Evolutionary conservation across 1,140 invertebrate species (phyloP), one percentile per base, ranked within the genome.

Genomic region (Tetraneura akinire): DNA sequence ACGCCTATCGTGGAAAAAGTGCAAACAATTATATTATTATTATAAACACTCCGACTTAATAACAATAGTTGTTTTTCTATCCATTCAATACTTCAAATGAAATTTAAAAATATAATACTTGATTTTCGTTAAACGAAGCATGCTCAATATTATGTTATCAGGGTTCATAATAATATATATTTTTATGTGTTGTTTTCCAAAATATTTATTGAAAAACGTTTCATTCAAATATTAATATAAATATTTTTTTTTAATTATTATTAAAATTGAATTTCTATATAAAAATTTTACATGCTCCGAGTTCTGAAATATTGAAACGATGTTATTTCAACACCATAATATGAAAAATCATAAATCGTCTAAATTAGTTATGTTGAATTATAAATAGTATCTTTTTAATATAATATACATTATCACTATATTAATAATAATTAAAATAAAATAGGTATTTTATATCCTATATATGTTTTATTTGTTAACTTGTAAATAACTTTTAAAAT

Each of bases 1-100:
- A 18, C 8, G n/a, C n/a, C 9, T 45, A 68, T 37, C 8, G 32
- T 14, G 37, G 37, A 9, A 1, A n/a, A 68, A 45, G 37, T 42
- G n/a, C n/a, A 21, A n/a, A n/a, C n/a, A n/a, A n/a, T n/a, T n/a
- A n/a, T 42, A 21, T 42, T 68, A 23, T 45, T 68, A 42, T 45
- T n/a, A 23, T 11, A 68, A 42, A 68, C 11, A 68, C 37, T 68
- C 45, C 8, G n/a, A 18, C 6, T 8, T 14, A 13, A 68, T 14
- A 68, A 68, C n/a, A 42, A 68, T n/a, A 21, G 64, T 68, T 45
- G 37, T 68, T 45, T 68, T 42, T 68, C 21, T 11, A 10, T 42
- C n/a, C n/a, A 13, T 45, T 21, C 21, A 68, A 11, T 45, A 45
- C 37, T 68, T 45, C 8, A 9, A 68, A 68, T n/a, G 3, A 68